These are phyloP conservation scores for Amblyteles armatorius DNA, from an alignment of 2,888 invertebrate species.

Conservation along the genomic window DNA sequence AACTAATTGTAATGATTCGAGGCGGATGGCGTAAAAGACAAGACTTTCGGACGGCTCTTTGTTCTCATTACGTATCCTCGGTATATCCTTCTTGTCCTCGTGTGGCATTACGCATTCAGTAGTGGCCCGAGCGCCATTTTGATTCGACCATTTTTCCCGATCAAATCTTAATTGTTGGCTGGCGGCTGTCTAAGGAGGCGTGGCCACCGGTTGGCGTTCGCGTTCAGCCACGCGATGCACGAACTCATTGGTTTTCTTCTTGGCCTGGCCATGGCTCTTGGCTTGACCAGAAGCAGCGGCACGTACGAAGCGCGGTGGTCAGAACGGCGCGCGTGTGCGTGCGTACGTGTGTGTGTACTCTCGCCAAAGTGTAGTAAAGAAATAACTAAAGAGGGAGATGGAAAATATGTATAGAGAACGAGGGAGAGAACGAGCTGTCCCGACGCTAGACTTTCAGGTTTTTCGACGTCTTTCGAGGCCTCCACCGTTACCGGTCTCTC, in stretches of 20 bases:
- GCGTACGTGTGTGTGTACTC: slow-evolving; percentile 7
- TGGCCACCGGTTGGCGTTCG: slow-evolving; percentile 81
- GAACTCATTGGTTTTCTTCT: slow-evolving; percentile 81
- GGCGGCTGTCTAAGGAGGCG: slow-evolving; percentile 85
- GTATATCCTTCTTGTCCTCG: slow-evolving; percentile 48
- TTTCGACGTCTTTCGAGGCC: slow-evolving; percentile 49
- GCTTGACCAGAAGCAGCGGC: slow-evolving; percentile 54
- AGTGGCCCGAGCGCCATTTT: slow-evolving; percentile 83
- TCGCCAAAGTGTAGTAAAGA: not conserved
- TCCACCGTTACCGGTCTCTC: slow-evolving; percentile 67
- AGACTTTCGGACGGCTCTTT: slow-evolving; percentile 1
- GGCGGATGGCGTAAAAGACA: slow-evolving; percentile 3
- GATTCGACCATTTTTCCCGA: slow-evolving; percentile 85
- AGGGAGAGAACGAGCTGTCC: slow-evolving; percentile 4
- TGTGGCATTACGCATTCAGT: slow-evolving; percentile 83
- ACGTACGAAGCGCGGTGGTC: slow-evolving; percentile 47
- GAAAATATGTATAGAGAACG: not conserved
- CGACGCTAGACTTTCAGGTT: slow-evolving; percentile 58
- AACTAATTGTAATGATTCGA: not conserved
- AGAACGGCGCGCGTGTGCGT: slow-evolving; percentile 21
- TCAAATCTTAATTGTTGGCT: slow-evolving; percentile 85
- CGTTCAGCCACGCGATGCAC: slow-evolving; percentile 84
- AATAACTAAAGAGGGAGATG: slow-evolving; percentile 8
- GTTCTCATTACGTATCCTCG: slow-evolving; percentile 18
- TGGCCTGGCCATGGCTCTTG: slow-evolving; percentile 59